Percentiles rank a stretch among this genome's conserved stretches.
These are phyloP conservation scores for Marmota flaviventris DNA, from an alignment of 2,113 vertebrate species.

Conservation along the genomic window DNA sequence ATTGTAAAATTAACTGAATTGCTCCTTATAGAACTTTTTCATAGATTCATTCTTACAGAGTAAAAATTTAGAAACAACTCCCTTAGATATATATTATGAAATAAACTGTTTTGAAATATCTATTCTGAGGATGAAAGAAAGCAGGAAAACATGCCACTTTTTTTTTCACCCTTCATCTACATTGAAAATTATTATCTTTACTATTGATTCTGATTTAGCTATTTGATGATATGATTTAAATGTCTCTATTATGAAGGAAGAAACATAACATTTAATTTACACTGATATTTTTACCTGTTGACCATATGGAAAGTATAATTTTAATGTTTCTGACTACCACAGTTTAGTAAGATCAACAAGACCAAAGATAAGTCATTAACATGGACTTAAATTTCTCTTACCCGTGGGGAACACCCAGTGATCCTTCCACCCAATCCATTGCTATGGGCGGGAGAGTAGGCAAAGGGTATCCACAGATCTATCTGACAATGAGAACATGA, in stretches of 20 bases:
- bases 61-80: background rate
- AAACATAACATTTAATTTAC: slow-evolving; percentile 6
- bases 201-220: background rate
- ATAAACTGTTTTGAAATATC: background rate
- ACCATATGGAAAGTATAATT: background rate
- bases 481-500: background rate
- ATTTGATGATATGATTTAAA: slow-evolving; percentile 32
- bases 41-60: slow-evolving; percentile 2
- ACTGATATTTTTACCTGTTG: slow-evolving; percentile 20
- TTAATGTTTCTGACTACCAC: background rate
- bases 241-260: background rate
- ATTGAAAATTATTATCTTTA: slow-evolving; percentile 24
- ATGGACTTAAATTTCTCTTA: background rate
- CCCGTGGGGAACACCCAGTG: fast-evolving
- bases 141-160: background rate
- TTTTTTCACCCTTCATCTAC: slow-evolving; percentile 26
- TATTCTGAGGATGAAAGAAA: background rate
- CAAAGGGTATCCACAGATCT: background rate
- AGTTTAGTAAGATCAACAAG: background rate
- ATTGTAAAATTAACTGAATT: slow-evolving; percentile 16
- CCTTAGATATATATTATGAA: background rate
- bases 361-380: background rate
- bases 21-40: background rate
- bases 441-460: background rate
- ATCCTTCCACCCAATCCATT: background rate